Percentiles rank a stretch among this genome's conserved stretches.
These are phyloP conservation scores for Agonopterix heracliana DNA, from an alignment of 2,888 invertebrate species.

Conservation along the genomic window DNA sequence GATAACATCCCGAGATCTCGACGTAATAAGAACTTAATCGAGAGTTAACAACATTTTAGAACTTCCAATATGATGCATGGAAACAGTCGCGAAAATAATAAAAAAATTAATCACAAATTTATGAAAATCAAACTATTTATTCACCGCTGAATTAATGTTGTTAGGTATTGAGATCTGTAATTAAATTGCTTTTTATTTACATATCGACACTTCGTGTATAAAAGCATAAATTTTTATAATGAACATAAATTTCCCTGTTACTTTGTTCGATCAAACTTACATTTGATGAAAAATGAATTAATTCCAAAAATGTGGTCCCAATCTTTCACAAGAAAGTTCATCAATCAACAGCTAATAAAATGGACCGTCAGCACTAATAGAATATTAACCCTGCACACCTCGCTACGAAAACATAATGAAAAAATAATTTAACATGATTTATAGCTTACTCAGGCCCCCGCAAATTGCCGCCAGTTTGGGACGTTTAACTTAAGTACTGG, in stretches of 20 bases:
- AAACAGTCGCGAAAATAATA: no score
- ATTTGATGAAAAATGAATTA: not conserved
- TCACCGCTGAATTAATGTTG: not conserved
- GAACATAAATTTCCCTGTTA: not conserved
- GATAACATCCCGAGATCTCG: conserved; percentile 51
- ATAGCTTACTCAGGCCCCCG: conserved; percentile 68
- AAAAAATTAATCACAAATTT: no score
- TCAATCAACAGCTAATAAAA: conserved; percentile 30
- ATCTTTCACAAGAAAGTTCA: conserved; percentile 12
- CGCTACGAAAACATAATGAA: conserved; percentile 50
- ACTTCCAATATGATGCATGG: conserved; percentile 2
- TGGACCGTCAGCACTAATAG: conserved; percentile 49
- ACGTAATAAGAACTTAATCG: conserved; percentile 38
- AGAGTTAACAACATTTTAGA: conserved; percentile 36
- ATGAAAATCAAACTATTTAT: not conserved
- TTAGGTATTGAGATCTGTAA: no score
- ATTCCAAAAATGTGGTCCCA: not conserved
- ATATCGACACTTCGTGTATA: not conserved
- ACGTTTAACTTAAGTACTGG: conserved; percentile 70
- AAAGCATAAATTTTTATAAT: not conserved
- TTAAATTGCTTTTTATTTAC: no score
- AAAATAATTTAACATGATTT: conserved; percentile 72
- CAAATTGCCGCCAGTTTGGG: conserved; percentile 69
- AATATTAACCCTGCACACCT: conserved; percentile 48
- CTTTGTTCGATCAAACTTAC: not conserved